Evolutionary conservation across 2,113 vertebrate genomes (phyloP), one percentile per base, ranked within the genome.

Genomic region (Chloroceryle aenea): DNA sequence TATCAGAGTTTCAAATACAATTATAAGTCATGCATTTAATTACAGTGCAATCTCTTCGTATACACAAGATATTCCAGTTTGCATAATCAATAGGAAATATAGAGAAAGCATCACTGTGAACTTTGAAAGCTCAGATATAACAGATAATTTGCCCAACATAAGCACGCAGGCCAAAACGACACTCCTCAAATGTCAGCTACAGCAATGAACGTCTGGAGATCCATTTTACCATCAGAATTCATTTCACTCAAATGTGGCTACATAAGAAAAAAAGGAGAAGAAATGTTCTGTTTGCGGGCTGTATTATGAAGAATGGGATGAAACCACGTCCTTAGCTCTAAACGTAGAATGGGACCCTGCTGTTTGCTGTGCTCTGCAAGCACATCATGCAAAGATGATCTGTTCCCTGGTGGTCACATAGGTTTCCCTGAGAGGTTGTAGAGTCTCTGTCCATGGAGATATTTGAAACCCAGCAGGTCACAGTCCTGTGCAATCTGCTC

Each of bases 11-110:
- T 90, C 90, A 88, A 88, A 77, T 63, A 34, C 34, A 79, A 83
- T 74, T 77, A 67, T 77, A 93, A 93, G 94, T 88, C 59, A 42
- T 52, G n/a, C 47, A 34, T 86, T 90, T 92, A 90, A 95, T 92
- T 85, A 67, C 20, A 80, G 4, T 67, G n/a, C 67, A 88, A 77
- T n/a, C 52, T 86, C 68, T 95, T 47, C 78, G 47, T 63, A 43
- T 56, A 77, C 42, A 85, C 52, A 80, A 68, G 85, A 36, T 73
- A 77, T 66, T 83, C 29, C 67, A 55, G 32, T 82, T 87, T 87
- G n/a, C 78, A 59, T 69, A 93, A 94, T 90, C 93, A 81, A 80
- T 63, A 84, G 10, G 21, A 84, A 67, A 67, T 38, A 85, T 4
- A 50, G 47, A 71, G 42, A 82, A 77, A 45, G 22, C 20, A 62